phyloP scores from a whole-genome alignment of 1,140 invertebrate species.

The Drosophila sulfurigaster region DNA sequence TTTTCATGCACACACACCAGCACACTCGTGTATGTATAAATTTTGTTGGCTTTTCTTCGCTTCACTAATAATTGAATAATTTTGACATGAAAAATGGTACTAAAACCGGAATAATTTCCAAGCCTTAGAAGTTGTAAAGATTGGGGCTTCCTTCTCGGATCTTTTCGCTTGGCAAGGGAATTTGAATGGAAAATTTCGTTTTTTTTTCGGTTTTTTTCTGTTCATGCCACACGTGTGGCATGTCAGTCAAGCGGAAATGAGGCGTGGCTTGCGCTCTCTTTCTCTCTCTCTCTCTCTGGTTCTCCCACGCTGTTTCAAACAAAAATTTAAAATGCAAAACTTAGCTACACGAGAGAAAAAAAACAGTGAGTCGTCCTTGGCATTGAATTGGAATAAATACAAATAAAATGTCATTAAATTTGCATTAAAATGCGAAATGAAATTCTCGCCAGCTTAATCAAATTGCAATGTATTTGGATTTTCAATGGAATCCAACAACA shows the following conservation, averaged over 20 bases:
- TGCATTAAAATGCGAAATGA: constrained; percentile 33
- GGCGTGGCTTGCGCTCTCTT: background rate
- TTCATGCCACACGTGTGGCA: constrained; percentile 22
- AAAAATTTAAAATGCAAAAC: constrained; percentile 32
- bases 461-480: constrained; percentile 48
- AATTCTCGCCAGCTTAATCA: constrained; percentile 47
- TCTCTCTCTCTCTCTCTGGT: background rate
- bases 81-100: constrained; percentile 68
- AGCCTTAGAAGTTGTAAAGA: constrained; percentile 14
- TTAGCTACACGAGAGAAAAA: constrained; percentile 6
- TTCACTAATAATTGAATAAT: constrained; percentile 72
- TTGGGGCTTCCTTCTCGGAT: constrained; percentile 3
- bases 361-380: constrained; percentile 6
- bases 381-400: constrained; percentile 43
- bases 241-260: constrained; percentile 20
- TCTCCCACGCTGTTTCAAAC: background rate
- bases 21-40: constrained; percentile 18
- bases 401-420: constrained; percentile 54
- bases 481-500: constrained; percentile 5
- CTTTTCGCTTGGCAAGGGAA: constrained; percentile 15
- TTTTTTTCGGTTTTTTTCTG: background rate
- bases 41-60: constrained; percentile 43
- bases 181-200: constrained; percentile 8
- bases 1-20: constrained; percentile 4
- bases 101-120: constrained; percentile 32